Evolutionary conservation across 2,113 vertebrate species (phyloP).

Genomic region (Callipepla squamata): DNA sequence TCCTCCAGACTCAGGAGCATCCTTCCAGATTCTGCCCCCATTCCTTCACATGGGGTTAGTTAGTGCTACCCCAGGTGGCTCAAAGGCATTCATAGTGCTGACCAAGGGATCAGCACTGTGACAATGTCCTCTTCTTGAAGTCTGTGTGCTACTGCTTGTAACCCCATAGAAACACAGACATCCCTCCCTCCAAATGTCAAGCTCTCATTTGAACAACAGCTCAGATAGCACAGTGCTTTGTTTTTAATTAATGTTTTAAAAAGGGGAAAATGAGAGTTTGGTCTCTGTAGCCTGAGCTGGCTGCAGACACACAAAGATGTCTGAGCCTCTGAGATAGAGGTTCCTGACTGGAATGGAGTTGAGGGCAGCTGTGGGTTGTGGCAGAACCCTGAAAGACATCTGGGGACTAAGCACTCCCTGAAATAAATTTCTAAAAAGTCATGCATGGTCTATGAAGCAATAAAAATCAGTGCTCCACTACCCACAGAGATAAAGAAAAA

Average conservation of each 20-base stretch:
- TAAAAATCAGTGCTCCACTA: not conserved
- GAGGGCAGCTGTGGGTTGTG: not conserved
- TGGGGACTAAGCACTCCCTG: not conserved
- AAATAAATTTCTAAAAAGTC: not conserved
- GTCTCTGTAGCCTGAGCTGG: not conserved
- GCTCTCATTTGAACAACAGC: not conserved
- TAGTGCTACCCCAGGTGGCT: not conserved
- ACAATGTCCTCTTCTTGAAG: rapidly evolving
- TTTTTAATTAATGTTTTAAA: not conserved
- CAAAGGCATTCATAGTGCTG: not conserved
- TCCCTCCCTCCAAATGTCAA: not conserved
- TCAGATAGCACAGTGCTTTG: not conserved
- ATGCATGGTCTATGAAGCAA: not conserved
- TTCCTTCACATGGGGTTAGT: not conserved
- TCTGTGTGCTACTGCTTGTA: not conserved
- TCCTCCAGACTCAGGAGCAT: not conserved
- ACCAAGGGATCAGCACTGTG: not conserved
- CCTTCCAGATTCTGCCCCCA: not conserved
- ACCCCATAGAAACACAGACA: not conserved
- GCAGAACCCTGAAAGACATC: not conserved
- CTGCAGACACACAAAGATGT: not conserved
- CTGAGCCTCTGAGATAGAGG: not conserved
- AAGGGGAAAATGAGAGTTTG: not conserved
- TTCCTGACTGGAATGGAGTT: not conserved
- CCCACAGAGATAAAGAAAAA: not conserved